These are phyloP conservation scores for Pionites leucogaster DNA, from an alignment of 2,113 vertebrate genomes.

Conservation along the genomic window DNA sequence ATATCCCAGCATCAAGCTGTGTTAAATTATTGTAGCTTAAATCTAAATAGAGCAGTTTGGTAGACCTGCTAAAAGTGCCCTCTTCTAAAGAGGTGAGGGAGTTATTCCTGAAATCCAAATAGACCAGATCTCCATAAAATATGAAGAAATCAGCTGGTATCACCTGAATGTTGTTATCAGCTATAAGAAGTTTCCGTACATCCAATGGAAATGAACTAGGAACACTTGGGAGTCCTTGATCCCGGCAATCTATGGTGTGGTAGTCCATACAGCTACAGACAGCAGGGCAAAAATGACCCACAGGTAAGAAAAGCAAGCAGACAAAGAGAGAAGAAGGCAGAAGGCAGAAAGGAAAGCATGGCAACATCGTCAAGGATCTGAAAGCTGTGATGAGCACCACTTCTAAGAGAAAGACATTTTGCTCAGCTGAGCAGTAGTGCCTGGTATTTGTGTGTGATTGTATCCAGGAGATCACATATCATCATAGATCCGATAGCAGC, in stretches of 20 bases:
- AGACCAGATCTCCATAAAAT: conserved; percentile 94
- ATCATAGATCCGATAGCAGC: conserved; percentile 81
- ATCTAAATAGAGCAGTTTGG: conserved; percentile 92
- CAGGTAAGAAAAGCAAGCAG: conserved; percentile 59
- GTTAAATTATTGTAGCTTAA: conserved; percentile 95
- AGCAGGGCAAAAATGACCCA: conserved; percentile 81
- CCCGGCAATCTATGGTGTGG: conserved; percentile 90
- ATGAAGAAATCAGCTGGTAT: conserved; percentile 96
- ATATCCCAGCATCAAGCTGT: conserved; percentile 87
- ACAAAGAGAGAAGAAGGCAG: conserved; percentile 65
- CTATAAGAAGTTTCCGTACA: conserved; percentile 89
- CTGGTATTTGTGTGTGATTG: conserved; percentile 42
- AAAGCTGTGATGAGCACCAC: conserved; percentile 41
- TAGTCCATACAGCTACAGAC: conserved; percentile 89
- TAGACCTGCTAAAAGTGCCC: conserved; percentile 91
- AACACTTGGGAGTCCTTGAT: conserved; percentile 86
- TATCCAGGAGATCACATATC: conserved; percentile 84
- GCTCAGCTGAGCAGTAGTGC: conserved; percentile 37
- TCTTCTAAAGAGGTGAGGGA: conserved; percentile 87
- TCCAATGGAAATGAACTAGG: conserved; percentile 92
- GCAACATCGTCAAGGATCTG: conserved; percentile 77
- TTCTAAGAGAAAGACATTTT: conserved; percentile 68
- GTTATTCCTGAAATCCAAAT: conserved; percentile 96
- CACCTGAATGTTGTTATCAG: conserved; percentile 90
- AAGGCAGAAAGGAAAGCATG: conserved; percentile 61